Evolutionary conservation across 2,888 invertebrate species (phyloP), one percentile per base, ranked within the genome.

Genomic region (Pachymerium ferrugineum): DNA sequence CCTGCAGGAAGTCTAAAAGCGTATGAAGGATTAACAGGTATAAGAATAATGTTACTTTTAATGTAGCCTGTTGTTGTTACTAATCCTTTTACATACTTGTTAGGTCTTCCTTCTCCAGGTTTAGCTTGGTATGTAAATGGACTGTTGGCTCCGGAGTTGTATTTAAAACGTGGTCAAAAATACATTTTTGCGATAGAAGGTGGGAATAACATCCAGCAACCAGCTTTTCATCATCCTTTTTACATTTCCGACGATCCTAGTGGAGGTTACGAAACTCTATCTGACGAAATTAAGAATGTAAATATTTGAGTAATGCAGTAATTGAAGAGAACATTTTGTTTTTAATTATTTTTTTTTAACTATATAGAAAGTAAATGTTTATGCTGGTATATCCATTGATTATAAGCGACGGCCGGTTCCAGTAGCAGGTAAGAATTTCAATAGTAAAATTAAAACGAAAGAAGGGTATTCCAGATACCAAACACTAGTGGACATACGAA

Each of bases 91-190:
- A 10, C 30, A 74, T 42, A 16, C 28, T 78, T 78, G 78, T 31
- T 78, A 93, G 94, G 94, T 77, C 93, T 93, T 82, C 93, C 94
- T 16, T 94, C 94, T 35, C 93, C 93, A 92, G 94, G 93, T 74
- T 91, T 94, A 76, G 91, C 93, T 22, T 95, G 93, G 93, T 96
- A 93, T 84, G 89, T 95, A 80, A 94, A 96, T 83, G 94, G 94
- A 80, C 85, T 89, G 77, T 86, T 96, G 28, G 92, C 94, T 77
- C 95, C 95, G 0, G 94, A 95, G 83, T 84, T 95, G 31, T 91
- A 90, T 73, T 90, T 95, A 75, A 92, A 93, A 81, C 86, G 94
- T 68, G 94, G 94, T 1, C 88, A 89, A 80, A 92, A 89, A 0
- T 94, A 94, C 84, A 90, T 89, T 35, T 94, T 95, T 82, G 82